Conservation (phyloP, 2,113 vertebrate species). For the Forbesichthys agassizii region DNA sequence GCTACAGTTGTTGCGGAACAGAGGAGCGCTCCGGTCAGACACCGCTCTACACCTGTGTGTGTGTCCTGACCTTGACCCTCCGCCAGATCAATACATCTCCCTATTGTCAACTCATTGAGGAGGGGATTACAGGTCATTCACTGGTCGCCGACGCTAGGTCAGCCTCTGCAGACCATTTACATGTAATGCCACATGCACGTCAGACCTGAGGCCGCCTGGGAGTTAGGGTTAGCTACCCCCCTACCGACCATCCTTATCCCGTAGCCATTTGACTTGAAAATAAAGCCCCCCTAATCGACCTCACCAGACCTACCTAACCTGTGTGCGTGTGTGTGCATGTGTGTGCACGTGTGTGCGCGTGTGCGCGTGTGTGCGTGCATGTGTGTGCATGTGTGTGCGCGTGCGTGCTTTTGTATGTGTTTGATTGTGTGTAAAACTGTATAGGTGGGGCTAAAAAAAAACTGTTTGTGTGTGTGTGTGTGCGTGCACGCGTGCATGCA, state of each 20-base stretch:
- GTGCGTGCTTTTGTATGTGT: background rate
- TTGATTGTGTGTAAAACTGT: background rate
- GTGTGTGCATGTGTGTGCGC: too few species aligned
- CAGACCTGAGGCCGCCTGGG: slow-evolving; percentile 40
- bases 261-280: background rate
- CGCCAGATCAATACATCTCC: slow-evolving; percentile 72
- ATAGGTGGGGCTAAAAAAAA: background rate
- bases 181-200: slow-evolving; percentile 51
- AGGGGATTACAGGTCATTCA: slow-evolving; percentile 66
- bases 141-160: slow-evolving; percentile 70
- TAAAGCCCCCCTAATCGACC: slow-evolving; percentile 14
- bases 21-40: background rate
- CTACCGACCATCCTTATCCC: background rate
- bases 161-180: slow-evolving; percentile 47
- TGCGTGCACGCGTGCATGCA: slow-evolving; percentile 23
- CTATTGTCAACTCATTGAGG: slow-evolving; percentile 75
- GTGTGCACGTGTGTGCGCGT: too few species aligned
- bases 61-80: slow-evolving; percentile 51
- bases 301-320: slow-evolving; percentile 24
- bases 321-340: too few species aligned
- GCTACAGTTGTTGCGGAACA: background rate
- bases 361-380: too few species aligned
- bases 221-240: background rate
- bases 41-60: background rate
- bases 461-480: slow-evolving; percentile 3